These are phyloP conservation scores for Drosophila gunungcola DNA, from an alignment of 1,140 invertebrate genomes.

Conservation along the genomic window DNA sequence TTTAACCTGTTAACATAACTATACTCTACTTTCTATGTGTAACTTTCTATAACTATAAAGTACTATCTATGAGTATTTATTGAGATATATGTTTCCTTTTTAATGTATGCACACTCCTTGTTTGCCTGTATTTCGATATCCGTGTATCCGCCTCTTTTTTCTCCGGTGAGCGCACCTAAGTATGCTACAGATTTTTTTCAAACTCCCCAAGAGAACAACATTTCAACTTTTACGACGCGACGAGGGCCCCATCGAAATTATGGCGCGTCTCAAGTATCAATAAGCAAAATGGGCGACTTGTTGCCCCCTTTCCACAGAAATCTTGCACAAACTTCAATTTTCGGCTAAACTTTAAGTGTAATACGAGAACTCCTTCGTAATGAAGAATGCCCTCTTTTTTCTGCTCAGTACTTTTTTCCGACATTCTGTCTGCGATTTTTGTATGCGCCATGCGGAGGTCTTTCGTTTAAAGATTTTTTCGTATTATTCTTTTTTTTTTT, in stretches of 20 bases:
- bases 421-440: slow-evolving; percentile 49
- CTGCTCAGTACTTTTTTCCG: slow-evolving; percentile 12
- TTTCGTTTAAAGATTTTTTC: slow-evolving; percentile 39
- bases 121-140: slow-evolving; percentile 35
- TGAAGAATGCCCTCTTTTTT: slow-evolving; percentile 43
- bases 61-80: slow-evolving; percentile 36
- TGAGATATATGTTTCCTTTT: slow-evolving; percentile 27
- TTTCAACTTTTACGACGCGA: slow-evolving; percentile 56
- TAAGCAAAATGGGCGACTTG: slow-evolving; percentile 69
- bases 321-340: slow-evolving; percentile 48
- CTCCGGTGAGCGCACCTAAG: slow-evolving; percentile 59
- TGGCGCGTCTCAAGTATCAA: slow-evolving; percentile 59
- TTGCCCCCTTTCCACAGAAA: slow-evolving; percentile 29
- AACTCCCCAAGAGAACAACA: slow-evolving; percentile 33
- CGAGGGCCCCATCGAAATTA: slow-evolving; percentile 26
- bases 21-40: slow-evolving; percentile 24
- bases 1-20: slow-evolving; percentile 38
- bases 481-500: neutral
- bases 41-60: slow-evolving; percentile 18
- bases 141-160: slow-evolving; percentile 33
- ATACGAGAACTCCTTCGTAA: slow-evolving; percentile 15
- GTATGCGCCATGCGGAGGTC: slow-evolving; percentile 44
- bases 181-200: slow-evolving; percentile 67
- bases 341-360: slow-evolving; percentile 68
- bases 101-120: slow-evolving; percentile 40